These are phyloP conservation scores for Acipenser ruthenus DNA, from an alignment of 2,797 vertebrate genomes.

Conservation along the genomic window DNA sequence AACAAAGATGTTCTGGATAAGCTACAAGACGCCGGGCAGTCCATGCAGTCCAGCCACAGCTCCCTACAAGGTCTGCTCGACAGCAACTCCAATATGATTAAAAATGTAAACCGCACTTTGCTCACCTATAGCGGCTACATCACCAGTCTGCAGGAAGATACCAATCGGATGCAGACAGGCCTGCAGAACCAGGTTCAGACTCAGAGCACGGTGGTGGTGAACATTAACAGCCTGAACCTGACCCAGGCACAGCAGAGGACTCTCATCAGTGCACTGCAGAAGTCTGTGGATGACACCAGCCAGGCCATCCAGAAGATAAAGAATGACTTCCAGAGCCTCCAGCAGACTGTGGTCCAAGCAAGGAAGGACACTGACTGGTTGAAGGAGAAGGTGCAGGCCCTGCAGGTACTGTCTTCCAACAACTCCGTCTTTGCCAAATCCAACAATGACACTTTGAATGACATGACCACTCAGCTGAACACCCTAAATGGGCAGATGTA, in stretches of 20 bases:
- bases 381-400: slow-evolving; percentile 74
- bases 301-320: slow-evolving; percentile 78
- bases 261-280: slow-evolving; percentile 71
- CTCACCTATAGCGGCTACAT: slow-evolving; percentile 70
- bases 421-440: slow-evolving; percentile 73
- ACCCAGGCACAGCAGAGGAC: slow-evolving; percentile 83
- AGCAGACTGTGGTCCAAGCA: slow-evolving; percentile 77
- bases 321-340: slow-evolving; percentile 78
- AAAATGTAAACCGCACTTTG: slow-evolving; percentile 78
- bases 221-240: slow-evolving; percentile 79
- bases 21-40: slow-evolving; percentile 68
- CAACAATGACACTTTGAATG: slow-evolving; percentile 83
- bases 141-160: slow-evolving; percentile 75
- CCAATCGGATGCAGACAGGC: slow-evolving; percentile 70
- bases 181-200: slow-evolving; percentile 76
- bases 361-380: slow-evolving; percentile 81
- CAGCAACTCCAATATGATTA: slow-evolving; percentile 72
- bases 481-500: slow-evolving; percentile 73
- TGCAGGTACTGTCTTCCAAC: slow-evolving; percentile 73
- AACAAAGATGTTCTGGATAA: slow-evolving; percentile 80
- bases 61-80: slow-evolving; percentile 74
- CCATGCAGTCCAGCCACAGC: slow-evolving; percentile 71
- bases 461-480: slow-evolving; percentile 73
- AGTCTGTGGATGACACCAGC: slow-evolving; percentile 76
- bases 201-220: slow-evolving; percentile 69